Conservation (phyloP, 2,888 invertebrate genomes). For the Pristionchus fissidentatus region DNA sequence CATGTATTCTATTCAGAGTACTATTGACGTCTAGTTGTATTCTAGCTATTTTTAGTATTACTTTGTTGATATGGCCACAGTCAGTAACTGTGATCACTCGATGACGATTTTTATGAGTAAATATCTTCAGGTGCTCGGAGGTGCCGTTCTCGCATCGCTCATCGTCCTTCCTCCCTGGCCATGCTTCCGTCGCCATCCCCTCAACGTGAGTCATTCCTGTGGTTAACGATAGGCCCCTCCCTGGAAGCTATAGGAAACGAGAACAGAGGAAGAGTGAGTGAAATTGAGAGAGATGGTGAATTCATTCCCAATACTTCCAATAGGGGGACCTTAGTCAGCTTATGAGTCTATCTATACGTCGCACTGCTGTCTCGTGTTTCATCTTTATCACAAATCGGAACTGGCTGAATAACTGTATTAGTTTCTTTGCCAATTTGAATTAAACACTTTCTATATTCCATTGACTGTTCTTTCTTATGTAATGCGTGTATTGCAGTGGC, state of each 20-base stretch:
- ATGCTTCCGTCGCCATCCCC: constrained; percentile 54
- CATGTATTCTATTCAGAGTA: neutral
- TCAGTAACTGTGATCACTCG: neutral
- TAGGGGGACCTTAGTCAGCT: too few species aligned
- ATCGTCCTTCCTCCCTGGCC: constrained; percentile 74
- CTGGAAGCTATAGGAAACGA: neutral
- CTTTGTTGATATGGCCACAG: too few species aligned
- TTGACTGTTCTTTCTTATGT: too few species aligned
- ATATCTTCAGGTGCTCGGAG: constrained; percentile 60
- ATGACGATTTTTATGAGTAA: neutral
- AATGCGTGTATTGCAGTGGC: constrained; percentile 26
- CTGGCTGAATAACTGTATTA: too few species aligned
- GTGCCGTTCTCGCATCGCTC: constrained; percentile 65
- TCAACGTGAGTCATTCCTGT: neutral
- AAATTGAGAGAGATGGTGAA: too few species aligned
- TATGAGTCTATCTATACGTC: too few species aligned
- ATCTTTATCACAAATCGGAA: too few species aligned
- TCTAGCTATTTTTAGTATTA: neutral
- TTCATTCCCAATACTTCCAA: too few species aligned
- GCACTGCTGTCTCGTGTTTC: too few species aligned
- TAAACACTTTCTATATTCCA: too few species aligned
- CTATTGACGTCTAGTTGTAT: too few species aligned
- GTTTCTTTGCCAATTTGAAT: too few species aligned
- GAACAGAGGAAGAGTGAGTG: neutral
- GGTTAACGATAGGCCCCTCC: neutral